A percentile compares a stretch with the other conserved stretches of the same genome.
Conservation (phyloP, 37 sponge, comb jelly and placozoan genomes). For the Ephydatia muelleri region DNA sequence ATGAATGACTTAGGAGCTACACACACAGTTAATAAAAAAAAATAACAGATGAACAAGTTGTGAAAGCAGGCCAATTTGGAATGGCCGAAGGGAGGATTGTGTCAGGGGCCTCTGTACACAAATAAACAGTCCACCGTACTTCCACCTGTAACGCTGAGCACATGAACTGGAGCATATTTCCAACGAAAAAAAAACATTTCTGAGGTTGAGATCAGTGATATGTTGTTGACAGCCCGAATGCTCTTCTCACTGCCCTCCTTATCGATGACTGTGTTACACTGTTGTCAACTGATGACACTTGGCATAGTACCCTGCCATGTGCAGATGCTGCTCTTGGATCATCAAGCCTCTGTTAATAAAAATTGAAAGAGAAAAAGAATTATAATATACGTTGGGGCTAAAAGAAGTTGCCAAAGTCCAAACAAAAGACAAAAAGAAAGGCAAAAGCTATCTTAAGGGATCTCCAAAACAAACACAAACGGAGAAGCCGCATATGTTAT, state of each 20-base stretch:
- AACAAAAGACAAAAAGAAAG: background rate
- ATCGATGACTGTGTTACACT: background rate
- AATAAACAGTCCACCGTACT: background rate
- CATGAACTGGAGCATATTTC: background rate
- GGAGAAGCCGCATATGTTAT: background rate
- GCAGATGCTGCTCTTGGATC: constrained; percentile 32
- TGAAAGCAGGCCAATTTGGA: background rate
- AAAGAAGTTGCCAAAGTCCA: background rate
- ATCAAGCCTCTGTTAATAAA: constrained; percentile 24
- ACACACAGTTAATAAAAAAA: background rate
- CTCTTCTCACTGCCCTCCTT: background rate
- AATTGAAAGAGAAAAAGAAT: background rate
- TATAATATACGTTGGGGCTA: background rate
- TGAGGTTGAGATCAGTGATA: background rate
- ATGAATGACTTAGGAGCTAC: background rate
- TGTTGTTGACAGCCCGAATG: background rate
- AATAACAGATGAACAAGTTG: background rate
- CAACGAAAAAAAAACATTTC: too few species aligned
- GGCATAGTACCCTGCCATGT: constrained; percentile 26
- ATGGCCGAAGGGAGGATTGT: background rate
- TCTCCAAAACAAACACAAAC: background rate
- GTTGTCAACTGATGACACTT: constrained; percentile 25
- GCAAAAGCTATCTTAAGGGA: background rate
- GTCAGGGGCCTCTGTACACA: too few species aligned
- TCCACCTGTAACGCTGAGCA: background rate